Conservation (phyloP, 2,113 vertebrate species). For the Mesoclemmys tuberculata region DNA sequence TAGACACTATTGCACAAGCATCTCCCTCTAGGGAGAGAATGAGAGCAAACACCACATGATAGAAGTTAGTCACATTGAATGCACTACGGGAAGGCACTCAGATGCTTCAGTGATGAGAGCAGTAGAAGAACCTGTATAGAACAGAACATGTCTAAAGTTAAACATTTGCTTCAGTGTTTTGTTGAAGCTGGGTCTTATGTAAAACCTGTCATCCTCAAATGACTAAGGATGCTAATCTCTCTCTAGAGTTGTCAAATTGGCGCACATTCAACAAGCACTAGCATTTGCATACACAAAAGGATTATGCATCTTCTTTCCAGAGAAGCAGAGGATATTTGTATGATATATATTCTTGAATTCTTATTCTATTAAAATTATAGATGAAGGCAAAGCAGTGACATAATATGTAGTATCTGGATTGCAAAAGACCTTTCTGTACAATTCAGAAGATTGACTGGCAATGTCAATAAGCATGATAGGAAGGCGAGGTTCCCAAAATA, state of each 20-base stretch:
- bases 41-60: neutral
- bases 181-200: neutral
- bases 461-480: neutral
- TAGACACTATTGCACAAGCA: neutral
- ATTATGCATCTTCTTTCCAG: neutral
- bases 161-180: neutral
- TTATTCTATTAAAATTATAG: neutral
- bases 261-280: neutral
- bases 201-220: neutral
- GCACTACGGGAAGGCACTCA: neutral
- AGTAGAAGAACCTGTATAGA: neutral
- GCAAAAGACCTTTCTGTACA: neutral
- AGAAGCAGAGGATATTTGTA: neutral
- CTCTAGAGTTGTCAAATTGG: rapidly evolving
- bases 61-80: neutral
- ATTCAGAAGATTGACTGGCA: neutral
- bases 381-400: rapidly evolving
- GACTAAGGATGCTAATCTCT: neutral
- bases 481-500: conserved; percentile 3
- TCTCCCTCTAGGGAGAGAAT: neutral
- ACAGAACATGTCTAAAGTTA: neutral
- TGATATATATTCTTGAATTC: neutral
- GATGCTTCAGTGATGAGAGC: neutral
- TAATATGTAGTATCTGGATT: neutral
- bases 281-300: neutral